Percentiles rank a stretch among this genome's conserved stretches.
These are phyloP conservation scores for Malaclemys terrapin DNA, from an alignment of 2,113 vertebrate genomes.

Conservation along the genomic window DNA sequence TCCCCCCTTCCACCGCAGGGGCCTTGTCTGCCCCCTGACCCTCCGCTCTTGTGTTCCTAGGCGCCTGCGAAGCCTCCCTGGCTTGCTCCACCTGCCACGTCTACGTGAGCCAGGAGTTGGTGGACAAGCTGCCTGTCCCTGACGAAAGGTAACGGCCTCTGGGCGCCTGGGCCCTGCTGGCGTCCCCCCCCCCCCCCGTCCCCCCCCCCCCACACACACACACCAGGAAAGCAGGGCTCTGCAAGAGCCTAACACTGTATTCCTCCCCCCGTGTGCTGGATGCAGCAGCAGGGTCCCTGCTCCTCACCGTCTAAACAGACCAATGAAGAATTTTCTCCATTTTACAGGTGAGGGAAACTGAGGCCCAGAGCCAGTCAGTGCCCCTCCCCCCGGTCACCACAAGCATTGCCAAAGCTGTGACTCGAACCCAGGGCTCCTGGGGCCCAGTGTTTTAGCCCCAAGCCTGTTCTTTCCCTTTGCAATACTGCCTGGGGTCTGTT, in stretches of 20 bases:
- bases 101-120: conserved; percentile 82
- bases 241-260: no score
- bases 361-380: no score
- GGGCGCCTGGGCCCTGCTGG: not conserved
- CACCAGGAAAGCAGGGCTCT: no score
- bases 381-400: not conserved
- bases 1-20: not conserved
- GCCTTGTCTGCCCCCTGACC: not conserved
- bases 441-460: no score
- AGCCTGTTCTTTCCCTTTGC: not conserved
- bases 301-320: no score
- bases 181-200: no score
- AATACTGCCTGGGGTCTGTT: not conserved
- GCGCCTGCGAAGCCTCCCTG: conserved; percentile 92
- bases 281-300: no score
- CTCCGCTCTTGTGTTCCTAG: conserved; percentile 60
- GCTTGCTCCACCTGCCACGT: conserved; percentile 95
- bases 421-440: not conserved
- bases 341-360: no score
- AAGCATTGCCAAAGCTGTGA: not conserved
- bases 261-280: no score
- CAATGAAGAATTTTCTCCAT: no score
- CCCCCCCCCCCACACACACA: not conserved
- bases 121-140: conserved; percentile 85
- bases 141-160: conserved; percentile 82